Base-by-base conservation (phyloP, 2,888 invertebrate species). In the Lymantria monacha region DNA sequence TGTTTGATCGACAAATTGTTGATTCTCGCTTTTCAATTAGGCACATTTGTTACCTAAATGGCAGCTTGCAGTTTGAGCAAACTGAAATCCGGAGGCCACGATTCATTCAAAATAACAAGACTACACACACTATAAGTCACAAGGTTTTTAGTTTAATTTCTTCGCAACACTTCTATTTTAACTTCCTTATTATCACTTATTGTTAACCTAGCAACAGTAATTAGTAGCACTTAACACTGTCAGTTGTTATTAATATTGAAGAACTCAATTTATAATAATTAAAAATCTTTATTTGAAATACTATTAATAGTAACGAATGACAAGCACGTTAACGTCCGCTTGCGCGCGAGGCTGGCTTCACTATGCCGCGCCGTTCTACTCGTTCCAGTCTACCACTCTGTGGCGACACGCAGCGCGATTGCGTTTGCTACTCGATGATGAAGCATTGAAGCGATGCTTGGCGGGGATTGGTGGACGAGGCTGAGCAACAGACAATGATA, bases 41-140 rank as follows among this genome's bases (percentile, higher is more conserved):
- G 69, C 85, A 85, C 84, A 86, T 86, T 75, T 78, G 76, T 64
- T 73, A 72, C 72, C 70, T 71, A 49, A 66, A 68, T 55, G 69
- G 69, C 70, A 75, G 71, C 62, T 63, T 66, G 56, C 55, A 67
- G 64, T 57, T 60, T 57, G 68, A 74, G 69, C 79, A 80, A 74
- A 67, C 64, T 70, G 64, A 56, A 58, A 64, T 57, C 64, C 64
- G 60, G 77, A 79, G 77, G 81, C 84, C 83, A 84, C 85, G 79
- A 60, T 57, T 62, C 49, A 65, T 52, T 62, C 42, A 45, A 53
- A 53, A 56, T 60, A 56, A 48, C 48, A 42, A 48, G 58, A 58
- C 47, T 59, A 53, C 44, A 45, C 46, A 51, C 49, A 44, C 38
- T 13, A 13, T 8, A 38, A n/a, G 11, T 3, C 12, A 10, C 38